Base-by-base conservation (phyloP, 2,888 invertebrate genomes). In the Sphaerophoria taeniata region DNA sequence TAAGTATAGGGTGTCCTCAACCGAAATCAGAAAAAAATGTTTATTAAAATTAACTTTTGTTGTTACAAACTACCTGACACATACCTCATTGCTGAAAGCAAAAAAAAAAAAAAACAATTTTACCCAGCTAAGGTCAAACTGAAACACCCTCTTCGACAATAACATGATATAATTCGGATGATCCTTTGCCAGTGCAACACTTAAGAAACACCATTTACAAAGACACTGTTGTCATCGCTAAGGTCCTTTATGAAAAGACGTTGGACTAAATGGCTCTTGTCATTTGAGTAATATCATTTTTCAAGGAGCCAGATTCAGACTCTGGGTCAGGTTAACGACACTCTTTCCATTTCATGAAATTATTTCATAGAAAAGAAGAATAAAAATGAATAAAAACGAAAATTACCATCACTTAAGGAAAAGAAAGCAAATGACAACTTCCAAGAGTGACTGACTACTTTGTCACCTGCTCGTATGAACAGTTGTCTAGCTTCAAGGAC, bases 401-500 rank as follows among this genome's bases (percentile, higher is more conserved):
- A 67, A 67, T 67, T 67, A 67, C 67, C 51, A 24, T 24, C 24
- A 67, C 67, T 67, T 67, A 0, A 24, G 36, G 39, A 67, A 65
- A 51, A 36, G 34, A 67, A 51, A 51, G 12, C 16, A 36, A 65
- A 16, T 65, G 47, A 51, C 36, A 34, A 36, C 9, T 51, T 36
- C 12, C 16, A 49, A 14, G 7, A 33, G 24, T 12, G 12, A 14
- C 49, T 7, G 43, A 43, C 43, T 43, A 43, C 43, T 43, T 11
- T 11, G 9, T 47, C 31, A 43, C 5, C 33, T n/a, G 24, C 9
- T 11, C 0, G 24, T 24, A 24, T 24, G 24, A 24, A 9, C 14
- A 49, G 5, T 45, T 49, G 7, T 36, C n/a, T 58, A 79, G 49
- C 73, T 83, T 55, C 34, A 65, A 75, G 79, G 67, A 60, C 33